Base-by-base conservation (phyloP, 2,113 vertebrate genomes). In the Perca flavescens region DNA sequence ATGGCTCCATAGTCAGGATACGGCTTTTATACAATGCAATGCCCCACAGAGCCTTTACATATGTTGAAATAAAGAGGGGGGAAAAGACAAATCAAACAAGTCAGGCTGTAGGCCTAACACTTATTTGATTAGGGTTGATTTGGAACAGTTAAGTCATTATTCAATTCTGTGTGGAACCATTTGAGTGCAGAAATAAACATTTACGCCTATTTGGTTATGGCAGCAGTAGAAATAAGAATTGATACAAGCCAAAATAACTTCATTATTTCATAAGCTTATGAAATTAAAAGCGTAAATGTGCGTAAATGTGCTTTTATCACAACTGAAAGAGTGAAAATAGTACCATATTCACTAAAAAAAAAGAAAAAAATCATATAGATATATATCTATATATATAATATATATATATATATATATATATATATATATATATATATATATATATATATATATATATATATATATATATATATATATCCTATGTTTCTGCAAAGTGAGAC, bases 71-170 rank as follows among this genome's bases (percentile, higher is more conserved):
- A 40, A 83, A 81, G 61, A 22, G 40, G 10, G 36, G 40, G 1
- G 57, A 74, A 81, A 65, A 40, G 14, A 49, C 62, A 70, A 62
- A 87, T 77, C 69, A 82, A 83, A 61, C 71, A 77, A 60, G 58
- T 52, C 64, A 54, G 67, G 16, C 21, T 78, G 57, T 57, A 15
- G 10, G 40, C 40, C 40, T 67, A 43, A 72, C 40, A 83, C 66
- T 61, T 40, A 85, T 85, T 80, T 77, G 36, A 85, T 85, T 83
- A 64, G 7, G 49, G 47, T 8, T 79, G 53, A 83, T 74, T 71
- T 82, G 56, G 78, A 74, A 88, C 78, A 84, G 22, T 79, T 83
- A 76, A 67, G 52, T 25, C 71, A 81, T 71, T 84, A 74, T 86
- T 86, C 25, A 76, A 40, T 86, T 77, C 12, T 70, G 53, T 19